These are phyloP conservation scores for Venturia canescens DNA, from an alignment of 1,140 invertebrate genomes.

Conservation along the genomic window DNA sequence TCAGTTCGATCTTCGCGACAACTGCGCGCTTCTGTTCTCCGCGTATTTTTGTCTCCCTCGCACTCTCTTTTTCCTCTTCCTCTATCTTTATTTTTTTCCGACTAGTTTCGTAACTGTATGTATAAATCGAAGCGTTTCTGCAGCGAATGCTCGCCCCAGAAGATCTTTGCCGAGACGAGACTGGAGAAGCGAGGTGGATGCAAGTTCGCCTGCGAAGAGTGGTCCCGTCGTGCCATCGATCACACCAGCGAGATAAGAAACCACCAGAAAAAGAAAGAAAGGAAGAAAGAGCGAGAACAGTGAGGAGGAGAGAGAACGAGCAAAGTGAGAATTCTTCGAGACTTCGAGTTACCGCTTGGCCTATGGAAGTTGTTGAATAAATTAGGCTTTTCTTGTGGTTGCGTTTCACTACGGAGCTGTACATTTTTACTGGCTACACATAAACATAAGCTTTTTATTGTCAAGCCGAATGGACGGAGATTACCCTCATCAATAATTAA, in stretches of 20 bases:
- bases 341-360: conserved; percentile 4
- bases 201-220: conserved; percentile 35
- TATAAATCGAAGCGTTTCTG: conserved; percentile 19
- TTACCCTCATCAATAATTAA: too few species aligned
- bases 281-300: not conserved
- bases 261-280: not conserved
- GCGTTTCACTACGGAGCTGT: not conserved
- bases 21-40: not conserved
- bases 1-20: conserved; percentile 17
- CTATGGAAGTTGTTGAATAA: conserved; percentile 42
- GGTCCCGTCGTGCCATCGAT: conserved; percentile 44
- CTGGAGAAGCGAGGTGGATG: not conserved
- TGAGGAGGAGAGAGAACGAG: conserved; percentile 11
- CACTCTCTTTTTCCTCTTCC: not conserved
- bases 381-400: conserved; percentile 38
- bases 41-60: not conserved
- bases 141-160: not conserved
- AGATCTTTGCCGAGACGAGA: conserved; percentile 1
- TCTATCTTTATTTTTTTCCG: not conserved
- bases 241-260: conserved; percentile 40
- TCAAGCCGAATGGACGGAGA: not conserved
- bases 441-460: not conserved
- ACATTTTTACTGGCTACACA: not conserved
- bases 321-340: conserved; percentile 39
- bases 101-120: conserved; percentile 33